A percentile compares a stretch with the other conserved stretches of the same genome.
These are phyloP conservation scores for Hydropotes inermis DNA, from an alignment of 2,113 vertebrate species.

Conservation along the genomic window DNA sequence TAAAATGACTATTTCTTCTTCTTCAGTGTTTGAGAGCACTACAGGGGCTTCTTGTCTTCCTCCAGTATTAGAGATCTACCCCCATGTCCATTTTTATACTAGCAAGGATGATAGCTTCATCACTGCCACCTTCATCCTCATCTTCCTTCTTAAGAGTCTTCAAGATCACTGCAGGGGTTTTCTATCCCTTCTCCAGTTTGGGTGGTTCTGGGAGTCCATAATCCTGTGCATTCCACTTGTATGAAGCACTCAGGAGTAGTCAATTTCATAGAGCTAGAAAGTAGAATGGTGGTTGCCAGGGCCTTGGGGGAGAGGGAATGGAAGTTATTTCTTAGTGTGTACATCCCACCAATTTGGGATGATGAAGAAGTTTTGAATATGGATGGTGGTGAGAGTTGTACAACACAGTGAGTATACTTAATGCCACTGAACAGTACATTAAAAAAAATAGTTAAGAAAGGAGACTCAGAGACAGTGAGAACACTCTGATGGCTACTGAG, in stretches of 20 bases:
- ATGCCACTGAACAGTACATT: neutral
- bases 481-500: neutral
- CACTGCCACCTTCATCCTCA: constrained; percentile 74
- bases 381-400: neutral
- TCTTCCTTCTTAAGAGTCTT: constrained; percentile 84
- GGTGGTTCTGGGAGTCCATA: constrained; percentile 89
- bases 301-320: neutral
- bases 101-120: constrained; percentile 56
- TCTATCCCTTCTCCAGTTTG: constrained; percentile 90
- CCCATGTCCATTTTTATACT: constrained; percentile 65
- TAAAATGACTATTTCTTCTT: constrained; percentile 94
- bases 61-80: constrained; percentile 5
- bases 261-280: neutral
- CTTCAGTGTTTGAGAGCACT: constrained; percentile 93
- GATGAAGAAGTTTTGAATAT: neutral
- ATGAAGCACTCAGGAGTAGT: neutral
- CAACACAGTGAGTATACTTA: neutral
- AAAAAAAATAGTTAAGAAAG: neutral
- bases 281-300: neutral
- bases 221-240: neutral
- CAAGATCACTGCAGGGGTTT: constrained; percentile 90
- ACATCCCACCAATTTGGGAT: neutral
- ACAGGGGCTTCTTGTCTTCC: constrained; percentile 84
- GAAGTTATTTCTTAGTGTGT: neutral
- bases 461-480: neutral